Evolutionary conservation across 1,140 invertebrate genomes (phyloP).

Genomic region (Brachionus paranguensis): DNA sequence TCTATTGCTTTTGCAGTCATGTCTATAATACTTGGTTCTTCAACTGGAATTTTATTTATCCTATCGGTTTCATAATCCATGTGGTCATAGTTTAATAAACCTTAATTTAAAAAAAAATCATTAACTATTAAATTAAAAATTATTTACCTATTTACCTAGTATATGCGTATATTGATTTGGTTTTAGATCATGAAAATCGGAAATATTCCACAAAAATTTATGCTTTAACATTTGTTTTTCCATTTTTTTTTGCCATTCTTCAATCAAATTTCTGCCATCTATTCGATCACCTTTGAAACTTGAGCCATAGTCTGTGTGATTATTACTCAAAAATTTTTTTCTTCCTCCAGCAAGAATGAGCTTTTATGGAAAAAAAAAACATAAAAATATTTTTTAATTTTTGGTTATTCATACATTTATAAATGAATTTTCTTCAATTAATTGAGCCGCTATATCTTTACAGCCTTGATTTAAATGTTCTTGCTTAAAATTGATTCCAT

Average conservation of each 20-base stretch:
- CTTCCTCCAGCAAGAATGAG: slow-evolving; percentile 34
- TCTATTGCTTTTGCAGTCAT: slow-evolving; percentile 81
- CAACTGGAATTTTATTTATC: slow-evolving; percentile 35
- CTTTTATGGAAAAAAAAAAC: background rate
- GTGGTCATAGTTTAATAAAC: slow-evolving; percentile 63
- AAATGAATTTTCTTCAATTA: slow-evolving; percentile 44
- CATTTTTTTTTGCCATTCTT: slow-evolving; percentile 34
- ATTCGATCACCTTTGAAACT: slow-evolving; percentile 8
- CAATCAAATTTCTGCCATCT: slow-evolving; percentile 28
- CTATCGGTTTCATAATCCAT: slow-evolving; percentile 68
- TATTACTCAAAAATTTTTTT: slow-evolving; percentile 29
- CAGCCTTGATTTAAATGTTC: slow-evolving; percentile 49
- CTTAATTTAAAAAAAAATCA: background rate
- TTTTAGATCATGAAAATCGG: background rate
- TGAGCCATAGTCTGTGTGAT: background rate
- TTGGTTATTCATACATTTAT: slow-evolving; percentile 3
- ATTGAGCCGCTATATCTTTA: slow-evolving; percentile 53
- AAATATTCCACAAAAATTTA: slow-evolving; percentile 2
- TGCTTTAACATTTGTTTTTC: slow-evolving; percentile 18
- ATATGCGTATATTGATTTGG: slow-evolving; percentile 11
- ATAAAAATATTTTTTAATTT: too few relatives aligned
- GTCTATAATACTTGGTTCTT: slow-evolving; percentile 65
- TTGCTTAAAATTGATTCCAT: slow-evolving; percentile 41
- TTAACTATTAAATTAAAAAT: too few relatives aligned
- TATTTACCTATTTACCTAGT: background rate